Evolutionary conservation across 2,113 vertebrate genomes (phyloP).

Genomic region (Eclectus roratus): DNA sequence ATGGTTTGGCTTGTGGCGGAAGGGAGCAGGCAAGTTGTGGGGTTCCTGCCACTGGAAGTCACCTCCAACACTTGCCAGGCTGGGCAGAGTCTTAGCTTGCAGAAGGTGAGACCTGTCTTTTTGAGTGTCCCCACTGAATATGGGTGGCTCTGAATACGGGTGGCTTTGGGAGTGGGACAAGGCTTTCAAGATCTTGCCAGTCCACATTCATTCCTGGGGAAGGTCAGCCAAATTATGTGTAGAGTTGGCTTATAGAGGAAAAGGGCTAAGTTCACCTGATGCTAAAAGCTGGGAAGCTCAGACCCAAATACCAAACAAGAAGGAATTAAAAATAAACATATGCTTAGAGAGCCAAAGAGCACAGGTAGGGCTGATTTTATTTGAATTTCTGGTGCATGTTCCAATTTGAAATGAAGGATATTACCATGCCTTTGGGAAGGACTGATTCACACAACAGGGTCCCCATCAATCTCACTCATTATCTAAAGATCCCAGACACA

Average conservation of each 20-base stretch:
- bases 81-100: neutral
- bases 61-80: rapidly evolving
- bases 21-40: neutral
- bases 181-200: neutral
- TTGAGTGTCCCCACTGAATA: neutral
- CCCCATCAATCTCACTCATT: rapidly evolving
- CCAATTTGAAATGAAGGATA: neutral
- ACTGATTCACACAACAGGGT: neutral
- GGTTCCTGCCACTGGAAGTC: neutral
- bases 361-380: neutral
- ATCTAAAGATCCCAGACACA: neutral
- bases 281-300: neutral
- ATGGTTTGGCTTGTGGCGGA: neutral
- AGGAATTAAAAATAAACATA: neutral
- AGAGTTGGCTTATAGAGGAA: neutral
- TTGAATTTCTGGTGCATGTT: neutral
- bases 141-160: neutral
- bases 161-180: neutral
- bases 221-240: neutral
- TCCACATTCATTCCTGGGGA: neutral
- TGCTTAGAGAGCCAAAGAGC: neutral
- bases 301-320: neutral
- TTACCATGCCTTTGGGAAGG: neutral
- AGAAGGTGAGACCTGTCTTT: too few relatives aligned
- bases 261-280: neutral